Conservation (phyloP, 2,113 vertebrate species). For the Pituophis catenifer region DNA sequence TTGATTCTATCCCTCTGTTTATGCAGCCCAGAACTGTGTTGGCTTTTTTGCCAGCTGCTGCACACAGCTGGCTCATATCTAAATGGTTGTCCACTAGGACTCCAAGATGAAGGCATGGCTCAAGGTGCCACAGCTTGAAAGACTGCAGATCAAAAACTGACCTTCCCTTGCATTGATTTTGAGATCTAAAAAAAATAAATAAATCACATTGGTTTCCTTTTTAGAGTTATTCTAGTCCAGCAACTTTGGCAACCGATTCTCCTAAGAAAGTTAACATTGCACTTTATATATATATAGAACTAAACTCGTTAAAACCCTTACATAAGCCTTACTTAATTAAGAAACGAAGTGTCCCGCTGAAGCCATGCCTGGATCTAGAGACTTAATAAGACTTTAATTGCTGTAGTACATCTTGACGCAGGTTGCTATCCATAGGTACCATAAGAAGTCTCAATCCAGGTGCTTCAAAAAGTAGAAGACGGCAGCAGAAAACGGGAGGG, state of each 20-base stretch:
- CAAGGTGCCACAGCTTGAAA: neutral
- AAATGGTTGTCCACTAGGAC: too few species aligned
- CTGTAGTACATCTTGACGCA: constrained; percentile 24
- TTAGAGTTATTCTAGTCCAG: neutral
- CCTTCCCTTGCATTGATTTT: neutral
- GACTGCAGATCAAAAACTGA: neutral
- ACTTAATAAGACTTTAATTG: constrained; percentile 57
- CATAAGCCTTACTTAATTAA: constrained; percentile 57
- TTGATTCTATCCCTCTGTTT: too few species aligned
- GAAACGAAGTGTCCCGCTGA: constrained; percentile 60
- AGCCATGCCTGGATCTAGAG: constrained; percentile 47
- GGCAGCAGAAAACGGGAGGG: too few species aligned
- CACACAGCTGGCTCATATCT: too few species aligned
- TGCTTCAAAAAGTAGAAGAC: constrained; percentile 9
- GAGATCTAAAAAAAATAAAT: neutral
- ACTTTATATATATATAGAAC: neutral
- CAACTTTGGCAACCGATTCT: neutral
- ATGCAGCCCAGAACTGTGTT: too few species aligned
- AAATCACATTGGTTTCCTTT: neutral
- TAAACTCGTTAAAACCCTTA: neutral
- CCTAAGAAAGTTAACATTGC: neutral
- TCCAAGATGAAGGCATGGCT: too few species aligned
- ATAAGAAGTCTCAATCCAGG: constrained; percentile 27
- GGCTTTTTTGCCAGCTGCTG: too few species aligned
- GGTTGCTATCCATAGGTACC: constrained; percentile 30